A percentile compares a stretch with the other conserved stretches of the same genome.
Evolutionary conservation across 2,797 vertebrate genomes (phyloP).

Genomic region (Alcedo atthis): DNA sequence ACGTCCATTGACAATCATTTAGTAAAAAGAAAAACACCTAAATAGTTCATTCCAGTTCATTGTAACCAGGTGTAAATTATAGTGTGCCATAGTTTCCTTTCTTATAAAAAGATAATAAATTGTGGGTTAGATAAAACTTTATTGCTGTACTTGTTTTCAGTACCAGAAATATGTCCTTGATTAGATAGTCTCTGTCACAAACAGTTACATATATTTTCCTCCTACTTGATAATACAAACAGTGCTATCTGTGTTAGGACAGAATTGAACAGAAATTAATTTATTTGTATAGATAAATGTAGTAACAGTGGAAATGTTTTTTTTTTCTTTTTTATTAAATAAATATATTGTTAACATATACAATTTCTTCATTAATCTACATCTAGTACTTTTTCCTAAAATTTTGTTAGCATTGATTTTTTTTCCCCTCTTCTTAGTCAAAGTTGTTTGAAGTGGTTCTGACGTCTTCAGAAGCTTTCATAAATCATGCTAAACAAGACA

Average conservation of each 20-base stretch:
- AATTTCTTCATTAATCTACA: slow-evolving; percentile 16
- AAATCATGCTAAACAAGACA: slow-evolving; percentile 29
- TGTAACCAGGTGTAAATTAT: background rate
- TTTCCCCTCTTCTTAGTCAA: background rate
- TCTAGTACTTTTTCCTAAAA: background rate
- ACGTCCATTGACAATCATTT: background rate
- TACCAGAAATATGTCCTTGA: background rate
- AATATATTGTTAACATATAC: background rate
- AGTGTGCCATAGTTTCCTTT: background rate
- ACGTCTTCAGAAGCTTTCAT: slow-evolving; percentile 25
- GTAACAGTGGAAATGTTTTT: background rate
- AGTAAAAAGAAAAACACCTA: background rate
- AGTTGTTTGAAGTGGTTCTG: background rate
- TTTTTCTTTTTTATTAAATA: background rate
- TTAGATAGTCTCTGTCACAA: background rate
- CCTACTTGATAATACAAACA: background rate
- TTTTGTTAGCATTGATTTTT: background rate
- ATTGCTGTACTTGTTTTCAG: background rate
- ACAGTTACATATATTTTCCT: background rate
- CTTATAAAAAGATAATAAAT: background rate
- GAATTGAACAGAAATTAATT: background rate
- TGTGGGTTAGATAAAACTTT: background rate
- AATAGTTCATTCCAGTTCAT: background rate
- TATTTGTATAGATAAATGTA: background rate
- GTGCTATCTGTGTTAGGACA: background rate